Evolutionary conservation across 2,888 invertebrate genomes (phyloP).

Genomic region (Alloscopus bannaensis): DNA sequence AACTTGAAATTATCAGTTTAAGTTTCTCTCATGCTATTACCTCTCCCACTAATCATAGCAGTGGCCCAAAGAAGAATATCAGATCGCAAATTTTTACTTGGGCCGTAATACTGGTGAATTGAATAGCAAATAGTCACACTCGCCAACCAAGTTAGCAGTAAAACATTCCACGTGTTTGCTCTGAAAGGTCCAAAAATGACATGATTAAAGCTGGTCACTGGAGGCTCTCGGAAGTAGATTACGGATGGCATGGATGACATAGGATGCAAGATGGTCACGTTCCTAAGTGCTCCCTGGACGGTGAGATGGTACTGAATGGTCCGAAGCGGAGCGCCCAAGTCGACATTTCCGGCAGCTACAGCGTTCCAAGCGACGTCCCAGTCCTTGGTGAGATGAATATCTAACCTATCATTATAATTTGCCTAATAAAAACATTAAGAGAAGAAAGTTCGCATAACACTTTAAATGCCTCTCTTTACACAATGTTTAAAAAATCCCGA

Average conservation of each 20-base stretch:
- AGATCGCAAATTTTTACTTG: not conserved
- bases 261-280: slow-evolving; percentile 20
- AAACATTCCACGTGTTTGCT: not conserved
- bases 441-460: not conserved
- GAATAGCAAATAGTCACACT: not conserved
- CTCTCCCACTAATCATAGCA: slow-evolving; percentile 7
- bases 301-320: not conserved
- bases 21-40: too few species aligned
- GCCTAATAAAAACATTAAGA: not conserved
- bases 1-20: too few species aligned
- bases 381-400: not conserved
- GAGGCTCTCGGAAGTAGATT: slow-evolving; percentile 33
- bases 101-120: not conserved
- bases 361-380: slow-evolving; percentile 14
- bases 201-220: not conserved
- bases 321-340: slow-evolving; percentile 16
- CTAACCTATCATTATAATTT: not conserved
- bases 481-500: slow-evolving; percentile 21
- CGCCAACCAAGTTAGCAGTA: not conserved
- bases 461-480: slow-evolving; percentile 12
- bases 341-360: slow-evolving; percentile 17
- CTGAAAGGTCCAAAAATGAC: slow-evolving; percentile 13
- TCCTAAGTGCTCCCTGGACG: not conserved
- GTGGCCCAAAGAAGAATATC: not conserved
- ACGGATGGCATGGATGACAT: slow-evolving; percentile 3